Percentiles rank a stretch among this genome's conserved stretches.
phyloP scores from a whole-genome alignment of 2,113 vertebrate genomes.

The Myiagra hebetior region DNA sequence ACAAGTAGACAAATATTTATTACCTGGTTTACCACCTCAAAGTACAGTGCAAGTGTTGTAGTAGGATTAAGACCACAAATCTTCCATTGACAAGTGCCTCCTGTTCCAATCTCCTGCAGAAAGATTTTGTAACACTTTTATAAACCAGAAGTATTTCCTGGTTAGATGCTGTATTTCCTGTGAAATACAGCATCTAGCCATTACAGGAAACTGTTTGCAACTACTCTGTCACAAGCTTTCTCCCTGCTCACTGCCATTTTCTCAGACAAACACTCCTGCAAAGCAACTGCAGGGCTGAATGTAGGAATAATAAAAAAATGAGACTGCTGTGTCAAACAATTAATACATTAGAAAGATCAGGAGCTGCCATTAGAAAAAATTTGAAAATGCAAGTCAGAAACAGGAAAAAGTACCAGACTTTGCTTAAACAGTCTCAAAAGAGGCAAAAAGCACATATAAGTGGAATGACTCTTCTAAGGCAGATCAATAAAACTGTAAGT shows the following conservation, averaged over 20 bases:
- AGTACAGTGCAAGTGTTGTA: constrained; percentile 92
- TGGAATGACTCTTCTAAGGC: neutral
- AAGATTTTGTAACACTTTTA: constrained; percentile 1
- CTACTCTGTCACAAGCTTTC: neutral
- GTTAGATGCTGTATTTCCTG: no score
- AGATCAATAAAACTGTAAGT: neutral
- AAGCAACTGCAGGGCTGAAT: neutral
- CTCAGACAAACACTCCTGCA: neutral
- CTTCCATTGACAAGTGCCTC: constrained; percentile 97
- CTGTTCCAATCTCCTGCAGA: constrained; percentile 92
- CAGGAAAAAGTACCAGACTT: neutral
- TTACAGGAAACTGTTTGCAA: neutral
- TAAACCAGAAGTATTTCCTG: neutral
- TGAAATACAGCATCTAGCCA: neutral
- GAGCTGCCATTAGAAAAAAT: neutral
- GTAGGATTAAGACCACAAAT: constrained; percentile 91
- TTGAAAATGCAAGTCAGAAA: neutral
- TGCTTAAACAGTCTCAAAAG: neutral
- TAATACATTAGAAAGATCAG: neutral
- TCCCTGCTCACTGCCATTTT: neutral
- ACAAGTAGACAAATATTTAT: neutral
- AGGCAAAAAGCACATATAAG: neutral
- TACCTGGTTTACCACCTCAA: constrained; percentile 98
- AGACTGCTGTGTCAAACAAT: neutral
- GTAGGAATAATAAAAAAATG: neutral